A percentile compares a stretch with the other conserved stretches of the same genome.
Evolutionary conservation across 2,797 vertebrate species (phyloP).

Genomic region (Podarcis siculus): DNA sequence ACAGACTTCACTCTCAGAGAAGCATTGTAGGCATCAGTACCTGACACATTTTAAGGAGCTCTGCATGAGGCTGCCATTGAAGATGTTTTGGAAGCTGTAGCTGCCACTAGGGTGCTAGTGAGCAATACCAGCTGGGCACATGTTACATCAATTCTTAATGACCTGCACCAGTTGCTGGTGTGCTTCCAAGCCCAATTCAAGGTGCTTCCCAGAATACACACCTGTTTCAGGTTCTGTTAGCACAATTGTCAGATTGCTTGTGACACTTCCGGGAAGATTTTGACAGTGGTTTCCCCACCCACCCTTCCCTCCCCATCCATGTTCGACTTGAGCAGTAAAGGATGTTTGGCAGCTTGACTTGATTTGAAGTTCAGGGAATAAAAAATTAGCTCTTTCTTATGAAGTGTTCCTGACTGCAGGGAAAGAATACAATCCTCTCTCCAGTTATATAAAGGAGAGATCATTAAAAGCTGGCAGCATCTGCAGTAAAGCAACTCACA

Average conservation of each 20-base stretch:
- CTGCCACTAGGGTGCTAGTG: too few species aligned
- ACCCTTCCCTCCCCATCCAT: not conserved
- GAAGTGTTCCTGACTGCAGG: slow-evolving; percentile 29
- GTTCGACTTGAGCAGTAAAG: not conserved
- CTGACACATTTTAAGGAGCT: too few species aligned
- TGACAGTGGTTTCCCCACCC: not conserved
- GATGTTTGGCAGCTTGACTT: not conserved
- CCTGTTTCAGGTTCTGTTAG: not conserved
- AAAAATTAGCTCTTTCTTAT: slow-evolving; percentile 35
- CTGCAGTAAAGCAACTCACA: slow-evolving; percentile 31
- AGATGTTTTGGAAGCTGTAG: too few species aligned
- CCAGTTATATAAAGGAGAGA: slow-evolving; percentile 36
- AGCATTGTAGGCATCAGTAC: too few species aligned
- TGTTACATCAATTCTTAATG: too few species aligned
- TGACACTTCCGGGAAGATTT: not conserved
- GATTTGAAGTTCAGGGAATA: not conserved
- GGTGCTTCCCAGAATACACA: too few species aligned
- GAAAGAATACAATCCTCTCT: slow-evolving; percentile 24
- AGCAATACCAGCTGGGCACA: too few species aligned
- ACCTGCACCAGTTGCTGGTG: too few species aligned
- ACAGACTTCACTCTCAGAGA: too few species aligned
- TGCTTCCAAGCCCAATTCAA: too few species aligned
- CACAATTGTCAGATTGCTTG: not conserved
- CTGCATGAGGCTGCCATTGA: too few species aligned
- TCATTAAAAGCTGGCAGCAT: slow-evolving; percentile 42